Conservation (phyloP, 2,797 vertebrate species). For the Mormyrus proboscirostris region DNA sequence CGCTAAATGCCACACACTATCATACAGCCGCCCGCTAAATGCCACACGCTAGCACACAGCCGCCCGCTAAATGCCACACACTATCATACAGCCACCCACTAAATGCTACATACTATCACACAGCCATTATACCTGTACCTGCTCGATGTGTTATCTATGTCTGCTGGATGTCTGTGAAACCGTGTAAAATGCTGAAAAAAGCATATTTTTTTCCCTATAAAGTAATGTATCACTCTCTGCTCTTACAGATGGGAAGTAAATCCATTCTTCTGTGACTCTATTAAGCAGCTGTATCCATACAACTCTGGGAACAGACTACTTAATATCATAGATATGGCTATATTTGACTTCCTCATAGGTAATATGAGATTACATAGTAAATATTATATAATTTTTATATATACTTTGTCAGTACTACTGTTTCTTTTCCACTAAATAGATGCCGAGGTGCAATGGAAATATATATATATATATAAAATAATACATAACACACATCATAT, state of each 20-base stretch:
- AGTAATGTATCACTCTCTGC: conserved; percentile 2
- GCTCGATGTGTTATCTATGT: not conserved
- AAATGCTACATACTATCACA: not conserved
- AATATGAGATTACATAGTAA: conserved; percentile 10
- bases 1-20: not conserved
- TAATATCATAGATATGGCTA: conserved; percentile 89
- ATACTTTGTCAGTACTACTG: not conserved
- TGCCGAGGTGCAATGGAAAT: not conserved
- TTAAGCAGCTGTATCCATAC: conserved; percentile 82
- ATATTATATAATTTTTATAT: not conserved
- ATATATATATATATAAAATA: not conserved
- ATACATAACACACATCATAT: not conserved
- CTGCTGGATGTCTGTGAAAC: not conserved
- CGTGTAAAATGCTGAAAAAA: not conserved
- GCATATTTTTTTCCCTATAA: not conserved
- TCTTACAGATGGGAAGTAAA: conserved; percentile 84
- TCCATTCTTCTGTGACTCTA: conserved; percentile 77
- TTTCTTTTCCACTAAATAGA: not conserved
- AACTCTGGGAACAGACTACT: conserved; percentile 78
- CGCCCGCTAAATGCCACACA: too few species aligned
- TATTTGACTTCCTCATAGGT: conserved; percentile 94
- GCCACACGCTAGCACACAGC: not conserved
- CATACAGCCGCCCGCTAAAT: not conserved
- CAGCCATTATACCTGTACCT: not conserved
- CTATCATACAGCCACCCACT: not conserved